These are phyloP conservation scores for Orestias chungarensis DNA, from an alignment of 2,797 vertebrate genomes.

Conservation along the genomic window DNA sequence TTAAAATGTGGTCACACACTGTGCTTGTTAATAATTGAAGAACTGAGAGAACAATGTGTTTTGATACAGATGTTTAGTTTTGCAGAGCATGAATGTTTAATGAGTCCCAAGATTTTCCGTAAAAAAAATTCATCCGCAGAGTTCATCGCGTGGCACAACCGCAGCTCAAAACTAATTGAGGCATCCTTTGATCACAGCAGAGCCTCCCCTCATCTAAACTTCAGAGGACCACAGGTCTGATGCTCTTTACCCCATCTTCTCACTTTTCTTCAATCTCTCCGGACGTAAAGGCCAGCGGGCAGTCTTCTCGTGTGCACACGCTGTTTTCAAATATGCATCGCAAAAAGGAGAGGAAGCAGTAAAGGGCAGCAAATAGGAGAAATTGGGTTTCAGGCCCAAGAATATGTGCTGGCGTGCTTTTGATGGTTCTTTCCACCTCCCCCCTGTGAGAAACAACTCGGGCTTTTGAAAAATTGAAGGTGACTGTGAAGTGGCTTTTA, in stretches of 20 bases:
- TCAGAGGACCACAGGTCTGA: conserved; percentile 41
- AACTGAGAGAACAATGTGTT: conserved; percentile 25
- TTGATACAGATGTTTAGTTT: conserved; percentile 46
- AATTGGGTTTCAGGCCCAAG: conserved; percentile 49
- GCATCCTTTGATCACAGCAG: conserved; percentile 63
- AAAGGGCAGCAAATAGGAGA: conserved; percentile 41
- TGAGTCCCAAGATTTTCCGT: conserved; percentile 38
- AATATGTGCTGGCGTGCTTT: conserved; percentile 43
- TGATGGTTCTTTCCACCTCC: conserved; percentile 61
- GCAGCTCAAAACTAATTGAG: conserved; percentile 42
- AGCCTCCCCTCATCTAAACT: conserved; percentile 35
- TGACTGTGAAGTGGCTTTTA: conserved; percentile 49
- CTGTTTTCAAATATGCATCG: conserved; percentile 47
- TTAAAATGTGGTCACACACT: conserved; percentile 9
- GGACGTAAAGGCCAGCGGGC: conserved; percentile 41
- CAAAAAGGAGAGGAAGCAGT: conserved; percentile 43
- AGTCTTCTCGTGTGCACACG: conserved; percentile 30
- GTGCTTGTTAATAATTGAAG: conserved; percentile 26
- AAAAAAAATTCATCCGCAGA: conserved; percentile 41
- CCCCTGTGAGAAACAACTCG: conserved; percentile 43
- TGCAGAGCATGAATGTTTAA: conserved; percentile 43
- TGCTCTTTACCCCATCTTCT: conserved; percentile 23
- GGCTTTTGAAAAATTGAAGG: conserved; percentile 64
- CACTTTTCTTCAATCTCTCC: conserved; percentile 40
- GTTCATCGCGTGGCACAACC: conserved; percentile 37